Base-by-base conservation (phyloP, 2,113 vertebrate species). In the Ailurus styani region DNA sequence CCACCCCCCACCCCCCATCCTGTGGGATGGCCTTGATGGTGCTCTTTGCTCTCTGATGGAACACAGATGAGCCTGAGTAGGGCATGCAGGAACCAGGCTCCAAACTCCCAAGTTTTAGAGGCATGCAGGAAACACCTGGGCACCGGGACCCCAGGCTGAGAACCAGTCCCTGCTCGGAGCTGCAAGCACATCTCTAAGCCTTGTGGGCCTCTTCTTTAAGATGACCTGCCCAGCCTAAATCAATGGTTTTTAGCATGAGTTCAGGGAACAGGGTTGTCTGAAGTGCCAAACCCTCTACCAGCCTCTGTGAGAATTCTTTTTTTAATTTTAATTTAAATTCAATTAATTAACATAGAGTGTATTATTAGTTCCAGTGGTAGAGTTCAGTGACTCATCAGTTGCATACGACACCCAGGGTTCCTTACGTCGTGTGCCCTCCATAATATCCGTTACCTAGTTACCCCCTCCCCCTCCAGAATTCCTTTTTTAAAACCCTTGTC, bases 81-180 rank as follows among this genome's bases (percentile, higher is more conserved):
- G 50, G 27, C 27, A 6, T 9, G 3, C 27, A 3, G 0, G 5
- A 0, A 1, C 20, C 11, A 21, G 82, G 55, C 52, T 60, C 31
- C 23, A 12, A 66, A 55, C 34, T 70, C 15, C 50, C 52, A 50
- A 27, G 31, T 34, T 42, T 31, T 2, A 1, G 15, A 45, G 34
- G 23, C 8, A 1, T 15, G 29, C 47, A 34, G 7, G 4, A 31
- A 54, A 66, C 14, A 0, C 27, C 18, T 12, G 7, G 6, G 47
- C 1, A 1, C n/a, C 0, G 0, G 0, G 0, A 20, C 27, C 31
- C 5, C 9, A 34, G 45, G 18, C 31, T 7, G 8, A 2, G 7
- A 7, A 12, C 4, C 75, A 3, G 4, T 77, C 25, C 23, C 87
- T 50, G 17, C 78, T 66, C 2, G 0, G 0, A 64, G 45, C 55